Base-by-base conservation (phyloP, 2,888 invertebrate genomes). In the Thalpophila matura region DNA sequence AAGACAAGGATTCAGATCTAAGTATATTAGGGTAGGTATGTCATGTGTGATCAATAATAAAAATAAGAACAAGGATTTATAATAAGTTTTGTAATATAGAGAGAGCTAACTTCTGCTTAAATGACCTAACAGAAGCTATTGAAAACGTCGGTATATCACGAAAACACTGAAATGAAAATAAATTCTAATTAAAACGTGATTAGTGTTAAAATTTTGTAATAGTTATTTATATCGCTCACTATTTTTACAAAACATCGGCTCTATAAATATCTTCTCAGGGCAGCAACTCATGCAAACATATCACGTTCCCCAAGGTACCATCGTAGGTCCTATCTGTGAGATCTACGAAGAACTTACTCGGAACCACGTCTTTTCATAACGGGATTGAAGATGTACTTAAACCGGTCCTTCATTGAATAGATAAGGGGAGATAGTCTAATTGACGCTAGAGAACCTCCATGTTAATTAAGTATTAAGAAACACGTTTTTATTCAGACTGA, bases 371-470 rank as follows among this genome's bases (percentile, higher is more conserved):
- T 79, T 69, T 70, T 74, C 56, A 64, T 77, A 79, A 77, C 78
- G 78, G 77, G 70, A 77, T 67, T 63, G 33, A 53, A 72, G 47
- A 64, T 54, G 42, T 61, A 43, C 43, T 40, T 20, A 47, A 66
- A 77, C 79, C 64, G 60, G 77, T 72, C 43, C 37, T 50, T 42
- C 54, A 64, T 66, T 74, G 74, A 70, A 59, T 74, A 74, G 74
- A 79, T 79, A 69, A 77, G 53, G 58, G 37, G 38, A 72, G 77
- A 79, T 79, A 79, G 31, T 57, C 60, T 77, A 79, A 79, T 77
- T 74, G 72, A 69, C 66, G 51, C 46, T 27, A 56, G 62, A 62
- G 65, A 58, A 55, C 22, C n/a, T 58, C 53, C 50, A 57, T 66
- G 68, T 63, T 71, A 77, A 74, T 62, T 74, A 77, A 74, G 57